Evolutionary conservation across 2,888 invertebrate genomes (phyloP), one percentile per base, ranked within the genome.

Genomic region (Hypomecis atomaria): DNA sequence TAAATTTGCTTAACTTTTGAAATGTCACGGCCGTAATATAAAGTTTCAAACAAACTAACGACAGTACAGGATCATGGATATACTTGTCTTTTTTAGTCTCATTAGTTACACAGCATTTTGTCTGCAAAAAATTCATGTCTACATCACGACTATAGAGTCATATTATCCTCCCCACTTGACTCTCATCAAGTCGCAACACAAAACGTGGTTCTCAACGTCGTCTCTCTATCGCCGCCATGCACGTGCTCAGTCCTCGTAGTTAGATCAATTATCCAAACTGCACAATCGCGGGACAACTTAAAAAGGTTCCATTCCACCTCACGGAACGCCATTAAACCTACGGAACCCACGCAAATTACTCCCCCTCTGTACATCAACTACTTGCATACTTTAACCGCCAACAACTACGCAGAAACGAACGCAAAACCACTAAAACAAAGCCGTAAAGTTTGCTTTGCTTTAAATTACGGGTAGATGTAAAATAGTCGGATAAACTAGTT

Each of bases 401-500:
- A 71, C 69, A 72, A 69, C 57, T 38, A 61, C 7, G 11, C 36
- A 23, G 55, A 47, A 7, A 49, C 9, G 6, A 53, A 47, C 42
- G 48, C 47, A 54, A 50, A 63, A 70, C 56, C 75, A 60, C 66
- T 80, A 81, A 76, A 64, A 49, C 67, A 66, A 69, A 23, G 68
- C 34, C 37, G 72, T 83, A 85, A 72, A 77, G 81, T 65, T 74
- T 67, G 75, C 71, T 81, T 83, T 80, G 61, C 69, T 64, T 60
- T 69, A 71, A 67, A 44, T 54, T 63, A 43, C 42, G 59, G 59
- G 59, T 65, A 45, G 23, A 58, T 11, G n/a, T 61, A 65, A 36
- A 79, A 84, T 84, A 82, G 84, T 78, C 77, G 79, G 78, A 82
- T 84, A 83, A 86, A 88, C 86, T 88, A 86, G 85, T 86, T 86